Base-by-base conservation (phyloP, 2,113 vertebrate species). In the Rhinolophus ferrumequinum region DNA sequence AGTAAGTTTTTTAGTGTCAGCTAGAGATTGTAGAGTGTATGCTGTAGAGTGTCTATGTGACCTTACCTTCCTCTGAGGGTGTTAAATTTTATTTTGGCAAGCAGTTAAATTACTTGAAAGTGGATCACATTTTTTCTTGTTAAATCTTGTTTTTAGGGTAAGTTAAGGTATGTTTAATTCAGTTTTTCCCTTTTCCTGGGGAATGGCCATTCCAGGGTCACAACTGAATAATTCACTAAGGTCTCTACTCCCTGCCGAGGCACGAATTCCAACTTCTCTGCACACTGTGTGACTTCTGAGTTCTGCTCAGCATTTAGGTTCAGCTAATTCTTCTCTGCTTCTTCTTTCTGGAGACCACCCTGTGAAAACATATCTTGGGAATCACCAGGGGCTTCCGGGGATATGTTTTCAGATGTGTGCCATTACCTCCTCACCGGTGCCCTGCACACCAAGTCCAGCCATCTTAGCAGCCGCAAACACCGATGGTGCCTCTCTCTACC, bases 341-440 rank as follows among this genome's bases (percentile, higher is more conserved):
- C 16, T 30, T 18, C 41, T 76, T 86, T 22, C 69, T 44, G 21
- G 6, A 0, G 13, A 1, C 10, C 3, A 0, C 52, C 24, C 47
- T 38, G 24, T 58, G 76, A 56, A 16, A 58, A 21, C 12, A 0
- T 9, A 26, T 35, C 84, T 76, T 60, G 6, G 58, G 58, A 3
- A 8, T 56, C 22, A 15, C 56, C 16, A 28, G 56, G 56, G 44
- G 21, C 30, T 15, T 73, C 2, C 0, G 24, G n/a, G 38, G 8
- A 7, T 14, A 24, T 21, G n/a, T 44, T 26, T 24, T 8, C 14
- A 50, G 30, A 18, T 8, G 11, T 60, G 38, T n/a, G 33, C 28
- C 11, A 7, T 28, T 24, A 1, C 4, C n/a, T n/a, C 72, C 21
- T 73, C 15, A 0, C 12, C 4, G 1, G 41, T 2, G 5, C n/a